Percentiles rank a stretch among this genome's conserved stretches.
Conservation (phyloP, 2,797 vertebrate genomes). For the Artibeus lituratus region DNA sequence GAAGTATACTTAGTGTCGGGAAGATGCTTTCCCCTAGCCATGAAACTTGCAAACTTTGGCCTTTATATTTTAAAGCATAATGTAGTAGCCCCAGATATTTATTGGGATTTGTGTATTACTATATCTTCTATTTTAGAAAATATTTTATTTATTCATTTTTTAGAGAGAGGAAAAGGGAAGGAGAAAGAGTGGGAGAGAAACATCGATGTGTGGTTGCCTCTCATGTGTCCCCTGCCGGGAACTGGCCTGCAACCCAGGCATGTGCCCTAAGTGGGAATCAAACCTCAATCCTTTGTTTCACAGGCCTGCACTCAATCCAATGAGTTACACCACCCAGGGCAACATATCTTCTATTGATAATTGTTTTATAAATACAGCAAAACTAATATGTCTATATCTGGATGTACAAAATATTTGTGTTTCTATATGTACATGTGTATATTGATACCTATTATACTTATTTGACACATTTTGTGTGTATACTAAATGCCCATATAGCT, state of each 20-base stretch:
- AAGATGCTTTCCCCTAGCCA: background rate
- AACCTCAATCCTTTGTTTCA: too few relatives aligned
- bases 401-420: background rate
- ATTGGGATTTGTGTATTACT: background rate
- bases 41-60: background rate
- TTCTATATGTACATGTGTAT: background rate
- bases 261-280: too few relatives aligned
- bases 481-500: background rate
- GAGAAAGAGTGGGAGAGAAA: too few relatives aligned
- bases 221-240: too few relatives aligned
- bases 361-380: background rate
- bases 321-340: too few relatives aligned
- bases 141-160: too few relatives aligned
- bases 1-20: constrained; percentile 4
- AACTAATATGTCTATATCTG: background rate
- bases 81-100: background rate
- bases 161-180: too few relatives aligned
- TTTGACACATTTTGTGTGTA: background rate
- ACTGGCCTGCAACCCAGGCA: too few relatives aligned
- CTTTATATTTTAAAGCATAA: background rate
- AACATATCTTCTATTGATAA: background rate
- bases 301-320: too few relatives aligned
- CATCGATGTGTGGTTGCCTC: too few relatives aligned
- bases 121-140: background rate
- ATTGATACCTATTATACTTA: background rate